These are phyloP conservation scores for Carapus acus DNA, from an alignment of 2,797 vertebrate genomes.

Conservation along the genomic window DNA sequence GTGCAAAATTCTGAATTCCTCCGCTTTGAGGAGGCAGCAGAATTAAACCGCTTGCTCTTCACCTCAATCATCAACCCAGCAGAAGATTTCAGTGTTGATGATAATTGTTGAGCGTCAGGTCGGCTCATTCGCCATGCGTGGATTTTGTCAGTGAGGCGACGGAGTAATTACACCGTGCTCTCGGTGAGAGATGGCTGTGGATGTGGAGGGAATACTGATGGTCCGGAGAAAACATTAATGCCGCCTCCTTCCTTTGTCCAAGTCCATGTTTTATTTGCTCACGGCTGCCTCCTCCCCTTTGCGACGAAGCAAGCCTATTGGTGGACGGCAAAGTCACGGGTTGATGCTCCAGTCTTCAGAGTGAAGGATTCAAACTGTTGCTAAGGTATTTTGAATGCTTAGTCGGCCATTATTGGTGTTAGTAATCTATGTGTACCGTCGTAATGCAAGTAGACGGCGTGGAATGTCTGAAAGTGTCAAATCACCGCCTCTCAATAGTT, in stretches of 20 bases:
- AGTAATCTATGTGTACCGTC: slow-evolving; percentile 38
- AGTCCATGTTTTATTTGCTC: slow-evolving; percentile 47
- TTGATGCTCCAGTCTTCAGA: slow-evolving; percentile 32
- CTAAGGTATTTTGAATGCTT: slow-evolving; percentile 55
- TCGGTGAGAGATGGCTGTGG: slow-evolving; percentile 55
- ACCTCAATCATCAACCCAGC: slow-evolving; percentile 23
- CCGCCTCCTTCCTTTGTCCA: slow-evolving; percentile 59
- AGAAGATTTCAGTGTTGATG: slow-evolving; percentile 50
- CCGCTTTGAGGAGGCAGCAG: slow-evolving; percentile 16
- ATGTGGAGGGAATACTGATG: slow-evolving; percentile 70
- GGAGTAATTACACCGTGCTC: slow-evolving; percentile 71
- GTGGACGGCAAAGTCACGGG: slow-evolving; percentile 50
- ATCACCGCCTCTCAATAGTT: slow-evolving; percentile 47
- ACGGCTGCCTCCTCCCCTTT: slow-evolving; percentile 46
- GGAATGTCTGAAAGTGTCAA: slow-evolving; percentile 45
- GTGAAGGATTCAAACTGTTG: slow-evolving; percentile 61
- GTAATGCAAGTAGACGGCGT: slow-evolving; percentile 32
- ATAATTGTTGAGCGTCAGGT: slow-evolving; percentile 57
- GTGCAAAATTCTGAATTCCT: slow-evolving; percentile 26
- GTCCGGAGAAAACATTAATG: slow-evolving; percentile 37
- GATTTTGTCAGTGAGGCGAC: slow-evolving; percentile 67
- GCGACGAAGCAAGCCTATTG: slow-evolving; percentile 57
- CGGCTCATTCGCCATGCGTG: slow-evolving; percentile 50
- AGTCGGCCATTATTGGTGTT: slow-evolving; percentile 40
- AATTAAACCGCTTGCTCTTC: slow-evolving; percentile 45